Conservation (phyloP, 2,797 vertebrate species). For the Brachymystax lenok region DNA sequence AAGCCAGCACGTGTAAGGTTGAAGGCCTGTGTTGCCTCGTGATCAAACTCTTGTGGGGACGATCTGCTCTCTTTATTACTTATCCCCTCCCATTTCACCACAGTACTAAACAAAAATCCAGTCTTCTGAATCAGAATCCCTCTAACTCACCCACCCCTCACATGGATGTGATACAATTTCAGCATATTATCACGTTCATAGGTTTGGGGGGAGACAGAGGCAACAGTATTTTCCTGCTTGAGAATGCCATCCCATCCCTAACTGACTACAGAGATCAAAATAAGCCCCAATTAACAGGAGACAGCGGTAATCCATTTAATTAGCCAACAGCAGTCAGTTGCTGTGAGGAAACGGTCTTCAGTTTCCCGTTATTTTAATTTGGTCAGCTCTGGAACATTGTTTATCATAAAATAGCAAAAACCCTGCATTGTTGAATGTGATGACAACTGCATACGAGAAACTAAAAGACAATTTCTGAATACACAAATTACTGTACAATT, state of each 20-base stretch:
- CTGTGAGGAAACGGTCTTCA: constrained; percentile 26
- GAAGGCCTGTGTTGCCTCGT: background rate
- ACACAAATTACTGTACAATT: background rate
- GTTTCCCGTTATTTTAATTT: constrained; percentile 25
- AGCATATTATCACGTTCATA: constrained; percentile 17
- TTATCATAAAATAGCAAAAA: constrained; percentile 10
- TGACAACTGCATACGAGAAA: background rate
- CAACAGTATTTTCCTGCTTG: constrained; percentile 38
- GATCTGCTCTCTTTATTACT: background rate
- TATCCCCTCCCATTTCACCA: constrained; percentile 9
- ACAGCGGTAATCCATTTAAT: constrained; percentile 60
- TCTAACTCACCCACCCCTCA: background rate
- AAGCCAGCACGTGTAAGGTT: background rate
- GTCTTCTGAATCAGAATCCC: background rate
- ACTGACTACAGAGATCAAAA: constrained; percentile 42
- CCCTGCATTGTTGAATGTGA: background rate
- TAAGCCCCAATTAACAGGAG: constrained; percentile 57
- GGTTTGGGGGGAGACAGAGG: constrained; percentile 11
- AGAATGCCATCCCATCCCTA: constrained; percentile 20
- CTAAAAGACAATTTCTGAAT: background rate
- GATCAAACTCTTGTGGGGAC: background rate
- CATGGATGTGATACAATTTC: background rate
- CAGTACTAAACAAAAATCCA: constrained; percentile 29
- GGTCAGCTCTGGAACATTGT: constrained; percentile 27
- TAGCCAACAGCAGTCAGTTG: constrained; percentile 52